phyloP scores from a whole-genome alignment of 2,113 vertebrate genomes.

The Anguilla japonica region DNA sequence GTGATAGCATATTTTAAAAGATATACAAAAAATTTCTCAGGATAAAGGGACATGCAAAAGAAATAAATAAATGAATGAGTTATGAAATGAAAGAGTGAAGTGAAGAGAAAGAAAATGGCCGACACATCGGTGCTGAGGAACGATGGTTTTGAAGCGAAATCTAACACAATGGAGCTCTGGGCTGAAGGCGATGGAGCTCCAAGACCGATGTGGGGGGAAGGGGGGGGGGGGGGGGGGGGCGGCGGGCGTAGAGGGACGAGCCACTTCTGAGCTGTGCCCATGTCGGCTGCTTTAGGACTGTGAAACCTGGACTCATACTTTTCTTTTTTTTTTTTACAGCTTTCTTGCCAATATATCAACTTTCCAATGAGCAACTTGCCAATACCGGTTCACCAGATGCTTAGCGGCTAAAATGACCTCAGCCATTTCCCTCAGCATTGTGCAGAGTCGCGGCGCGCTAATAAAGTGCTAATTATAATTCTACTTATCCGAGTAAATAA shows the following conservation, averaged over 20 bases:
- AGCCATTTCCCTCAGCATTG: constrained; percentile 23
- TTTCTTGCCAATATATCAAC: constrained; percentile 10
- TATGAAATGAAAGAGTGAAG: no score
- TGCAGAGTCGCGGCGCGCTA: constrained; percentile 33
- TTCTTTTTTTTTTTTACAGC: not conserved
- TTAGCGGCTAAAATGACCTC: constrained; percentile 29
- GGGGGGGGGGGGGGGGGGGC: not conserved
- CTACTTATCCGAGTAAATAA: constrained; percentile 4
- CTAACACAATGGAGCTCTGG: no score
- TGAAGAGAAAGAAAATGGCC: no score
- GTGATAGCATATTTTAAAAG: no score
- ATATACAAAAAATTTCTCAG: no score
- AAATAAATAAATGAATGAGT: no score
- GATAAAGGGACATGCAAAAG: no score
- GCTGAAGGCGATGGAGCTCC: not conserved
- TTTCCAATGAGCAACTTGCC: constrained; percentile 1
- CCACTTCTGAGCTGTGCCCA: not conserved
- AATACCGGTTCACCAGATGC: constrained; percentile 30
- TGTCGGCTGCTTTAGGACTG: not conserved
- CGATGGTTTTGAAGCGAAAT: no score
- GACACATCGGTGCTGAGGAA: no score
- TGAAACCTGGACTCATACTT: not conserved
- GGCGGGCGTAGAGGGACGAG: not conserved
- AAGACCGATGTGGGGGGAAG: not conserved
- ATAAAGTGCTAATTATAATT: constrained; percentile 39